Percentiles rank a stretch among this genome's conserved stretches.
These are phyloP conservation scores for Pseudochromis fuscus DNA, from an alignment of 2,797 vertebrate species.

Conservation along the genomic window DNA sequence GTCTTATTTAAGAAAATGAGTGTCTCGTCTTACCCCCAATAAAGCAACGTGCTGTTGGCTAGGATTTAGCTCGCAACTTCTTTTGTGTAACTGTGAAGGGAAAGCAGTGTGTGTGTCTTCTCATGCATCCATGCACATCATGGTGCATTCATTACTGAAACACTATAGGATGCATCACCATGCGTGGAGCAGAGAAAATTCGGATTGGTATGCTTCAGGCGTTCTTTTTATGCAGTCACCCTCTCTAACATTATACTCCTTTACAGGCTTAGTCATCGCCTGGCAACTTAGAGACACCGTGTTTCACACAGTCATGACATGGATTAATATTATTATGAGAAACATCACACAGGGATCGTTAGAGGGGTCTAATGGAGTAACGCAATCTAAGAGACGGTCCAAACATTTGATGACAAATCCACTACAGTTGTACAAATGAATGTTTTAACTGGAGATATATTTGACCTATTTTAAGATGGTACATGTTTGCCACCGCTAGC, in stretches of 20 bases:
- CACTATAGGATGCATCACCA: conserved; percentile 70
- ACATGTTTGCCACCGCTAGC: no score
- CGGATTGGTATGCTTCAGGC: conserved; percentile 55
- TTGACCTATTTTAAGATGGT: not conserved
- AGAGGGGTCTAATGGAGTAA: not conserved
- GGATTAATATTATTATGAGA: conserved; percentile 37
- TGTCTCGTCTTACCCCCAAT: conserved; percentile 56
- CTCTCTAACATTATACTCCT: conserved; percentile 42
- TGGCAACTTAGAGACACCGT: conserved; percentile 45
- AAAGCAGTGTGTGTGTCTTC: conserved; percentile 57
- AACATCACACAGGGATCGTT: not conserved
- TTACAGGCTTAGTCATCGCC: conserved; percentile 48
- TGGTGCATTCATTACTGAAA: conserved; percentile 77
- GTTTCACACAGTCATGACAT: conserved; percentile 46
- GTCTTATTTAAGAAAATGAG: conserved; percentile 67
- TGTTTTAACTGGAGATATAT: not conserved
- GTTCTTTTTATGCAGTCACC: conserved; percentile 58
- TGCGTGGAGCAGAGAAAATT: conserved; percentile 59
- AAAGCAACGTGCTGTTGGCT: conserved; percentile 65
- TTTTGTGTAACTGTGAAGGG: conserved; percentile 71
- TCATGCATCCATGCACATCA: conserved; percentile 73
- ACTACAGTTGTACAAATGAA: not conserved
- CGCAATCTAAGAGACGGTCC: not conserved
- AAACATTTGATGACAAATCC: conserved; percentile 8
- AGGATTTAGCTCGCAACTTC: conserved; percentile 68